These are phyloP conservation scores for Galaxea fascicularis DNA, from an alignment of 92 coral and sea anemone species.

Conservation along the genomic window DNA sequence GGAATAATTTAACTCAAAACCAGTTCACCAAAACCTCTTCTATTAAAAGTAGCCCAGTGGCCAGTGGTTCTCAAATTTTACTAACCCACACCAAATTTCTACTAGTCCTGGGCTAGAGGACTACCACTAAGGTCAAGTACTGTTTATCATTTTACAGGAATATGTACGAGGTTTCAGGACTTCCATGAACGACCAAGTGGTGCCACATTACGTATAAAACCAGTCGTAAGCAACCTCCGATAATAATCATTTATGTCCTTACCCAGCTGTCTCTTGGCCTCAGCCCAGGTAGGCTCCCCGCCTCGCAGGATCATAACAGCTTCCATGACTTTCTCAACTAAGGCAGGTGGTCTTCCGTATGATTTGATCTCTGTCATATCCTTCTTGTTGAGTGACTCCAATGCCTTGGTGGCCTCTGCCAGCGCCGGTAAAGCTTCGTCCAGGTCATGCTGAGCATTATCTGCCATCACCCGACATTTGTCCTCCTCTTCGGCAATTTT, in stretches of 20 bases:
- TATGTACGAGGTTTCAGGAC: too few relatives aligned
- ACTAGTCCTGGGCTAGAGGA: too few relatives aligned
- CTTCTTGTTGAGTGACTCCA: conserved; percentile 96
- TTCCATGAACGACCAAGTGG: too few relatives aligned
- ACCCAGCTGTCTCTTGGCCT: conserved; percentile 99
- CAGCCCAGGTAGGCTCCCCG: conserved; percentile 98
- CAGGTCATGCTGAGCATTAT: conserved; percentile 95
- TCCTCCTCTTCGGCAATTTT: conserved; percentile 98
- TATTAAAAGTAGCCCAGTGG: too few relatives aligned
- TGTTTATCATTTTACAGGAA: too few relatives aligned
- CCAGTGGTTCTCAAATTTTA: too few relatives aligned
- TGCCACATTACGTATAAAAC: too few relatives aligned
- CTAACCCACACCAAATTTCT: too few relatives aligned
- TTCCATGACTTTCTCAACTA: conserved; percentile 99
- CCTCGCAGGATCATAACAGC: conserved; percentile 99
- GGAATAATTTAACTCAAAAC: too few relatives aligned
- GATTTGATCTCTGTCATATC: conserved; percentile 99
- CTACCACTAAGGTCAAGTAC: too few relatives aligned
- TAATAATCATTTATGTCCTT: conserved; percentile 13
- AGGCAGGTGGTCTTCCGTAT: conserved; percentile 97
- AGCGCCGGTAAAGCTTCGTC: conserved; percentile 98
- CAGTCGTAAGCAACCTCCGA: too few relatives aligned
- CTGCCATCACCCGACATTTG: conserved; percentile 98
- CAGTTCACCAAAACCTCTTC: too few relatives aligned
- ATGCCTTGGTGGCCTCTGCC: conserved; percentile 96